Percentiles rank a stretch among this genome's conserved stretches.
These are phyloP conservation scores for Lysandra bellargus DNA, from an alignment of 2,888 invertebrate genomes.

Conservation along the genomic window DNA sequence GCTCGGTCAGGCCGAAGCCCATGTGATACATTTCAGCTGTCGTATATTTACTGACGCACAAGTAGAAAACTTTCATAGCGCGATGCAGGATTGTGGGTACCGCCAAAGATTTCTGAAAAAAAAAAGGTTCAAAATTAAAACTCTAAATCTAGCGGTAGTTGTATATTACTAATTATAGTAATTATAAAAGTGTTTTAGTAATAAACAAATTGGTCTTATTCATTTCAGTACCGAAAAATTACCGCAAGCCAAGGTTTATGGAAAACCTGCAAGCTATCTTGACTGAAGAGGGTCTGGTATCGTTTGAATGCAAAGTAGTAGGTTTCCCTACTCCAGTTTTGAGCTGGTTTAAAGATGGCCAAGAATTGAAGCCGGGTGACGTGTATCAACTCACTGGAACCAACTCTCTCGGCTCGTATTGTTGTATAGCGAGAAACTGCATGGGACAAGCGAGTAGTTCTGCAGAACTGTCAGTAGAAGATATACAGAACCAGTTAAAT, in stretches of 20 bases:
- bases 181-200: not conserved
- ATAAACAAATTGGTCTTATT: constrained; percentile 5
- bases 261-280: constrained; percentile 93
- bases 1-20: too few species aligned
- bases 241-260: constrained; percentile 93
- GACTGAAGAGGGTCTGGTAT: constrained; percentile 94
- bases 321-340: constrained; percentile 93
- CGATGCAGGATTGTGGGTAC: too few species aligned
- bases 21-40: too few species aligned
- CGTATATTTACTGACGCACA: too few species aligned
- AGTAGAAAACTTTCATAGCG: too few species aligned
- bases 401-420: constrained; percentile 93
- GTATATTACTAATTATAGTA: too few species aligned
- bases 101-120: too few species aligned
- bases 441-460: constrained; percentile 94
- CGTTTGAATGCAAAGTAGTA: constrained; percentile 95
- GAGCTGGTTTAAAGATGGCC: constrained; percentile 95
- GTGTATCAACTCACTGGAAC: constrained; percentile 95
- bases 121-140: too few species aligned
- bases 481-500: constrained; percentile 93
- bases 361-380: constrained; percentile 94
- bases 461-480: constrained; percentile 93
- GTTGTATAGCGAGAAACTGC: constrained; percentile 93
- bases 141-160: too few species aligned
- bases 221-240: constrained; percentile 92